Evolutionary conservation across 2,113 vertebrate genomes (phyloP), one percentile per base, ranked within the genome.

Genomic region (Eulacestoma nigropectus): DNA sequence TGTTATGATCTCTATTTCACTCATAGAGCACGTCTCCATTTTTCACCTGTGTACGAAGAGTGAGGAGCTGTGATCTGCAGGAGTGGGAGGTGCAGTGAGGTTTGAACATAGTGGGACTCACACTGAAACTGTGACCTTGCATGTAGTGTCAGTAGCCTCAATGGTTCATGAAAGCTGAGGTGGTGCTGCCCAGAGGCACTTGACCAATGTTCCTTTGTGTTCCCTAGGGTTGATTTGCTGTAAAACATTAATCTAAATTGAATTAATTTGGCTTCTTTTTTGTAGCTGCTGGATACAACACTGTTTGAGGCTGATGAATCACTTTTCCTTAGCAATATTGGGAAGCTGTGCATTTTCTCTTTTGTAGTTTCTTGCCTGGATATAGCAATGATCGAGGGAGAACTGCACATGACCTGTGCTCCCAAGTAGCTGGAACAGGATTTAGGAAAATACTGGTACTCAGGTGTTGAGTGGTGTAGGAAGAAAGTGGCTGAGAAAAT

Each of bases 381-480:
- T 82, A 16, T 23, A 91, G n/a, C 14, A 16, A 0, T 29, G 89
- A 25, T 41, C n/a, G 62, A 55, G 18, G 41, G 37, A 67, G 77
- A 78, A 7, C 47, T 53, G 19, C 3, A 3, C 14, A 1, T 9
- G 6, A 19, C 10, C 33, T 1, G 1, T 65, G 35, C 73, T 69
- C 84, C 30, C 27, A 56, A 77, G 91, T 41, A 46, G 41, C 80
- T 88, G 57, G 18, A 46, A 64, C 9, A 37, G 37, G 76, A 35
- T 44, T 17, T 52, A 74, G 49, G 19, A 7, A 41, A 64, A 33
- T 41, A 15, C 23, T 4, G 16, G 13, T 30, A 10, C 13, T 82
- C 4, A 20, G 4, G 6, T 67, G 32, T 67, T 29, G 64, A 83
- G 80, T 67, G 52, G 13, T 7, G 2, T 53, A 50, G 44, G 35